Conservation (phyloP, 1,140 invertebrate species). For the Ips typographus region DNA sequence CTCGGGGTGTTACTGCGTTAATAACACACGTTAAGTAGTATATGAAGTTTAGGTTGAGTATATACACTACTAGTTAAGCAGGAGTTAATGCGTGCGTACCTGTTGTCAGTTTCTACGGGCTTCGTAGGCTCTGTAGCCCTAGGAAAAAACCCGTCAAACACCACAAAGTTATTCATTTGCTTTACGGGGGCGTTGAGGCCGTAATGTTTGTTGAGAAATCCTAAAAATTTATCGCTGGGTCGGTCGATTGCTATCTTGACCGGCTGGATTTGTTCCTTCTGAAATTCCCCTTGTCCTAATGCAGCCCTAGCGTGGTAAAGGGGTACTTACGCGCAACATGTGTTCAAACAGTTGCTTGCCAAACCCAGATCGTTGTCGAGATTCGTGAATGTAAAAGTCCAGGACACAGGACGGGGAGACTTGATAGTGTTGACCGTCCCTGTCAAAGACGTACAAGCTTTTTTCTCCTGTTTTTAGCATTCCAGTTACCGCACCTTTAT, state of each 20-base stretch:
- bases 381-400: constrained; percentile 85
- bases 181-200: constrained; percentile 68
- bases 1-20: constrained; percentile 22
- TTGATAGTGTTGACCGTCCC: constrained; percentile 67
- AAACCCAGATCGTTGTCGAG: constrained; percentile 73
- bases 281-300: constrained; percentile 5
- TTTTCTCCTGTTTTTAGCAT: constrained; percentile 83
- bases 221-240: constrained; percentile 83
- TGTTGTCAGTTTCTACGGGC: constrained; percentile 29
- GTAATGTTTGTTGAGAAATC: constrained; percentile 85
- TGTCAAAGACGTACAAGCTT: constrained; percentile 81
- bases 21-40: not conserved
- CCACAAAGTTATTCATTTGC: constrained; percentile 87
- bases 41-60: not conserved
- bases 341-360: constrained; percentile 77
- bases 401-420: constrained; percentile 76
- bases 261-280: constrained; percentile 70
- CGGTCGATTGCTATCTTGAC: constrained; percentile 84
- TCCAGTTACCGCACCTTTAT: constrained; percentile 69
- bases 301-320: not conserved
- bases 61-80: not conserved
- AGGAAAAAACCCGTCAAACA: constrained; percentile 81
- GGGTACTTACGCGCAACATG: constrained; percentile 67
- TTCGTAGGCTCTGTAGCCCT: constrained; percentile 40
- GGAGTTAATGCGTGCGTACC: constrained; percentile 9